Percentiles rank a stretch among this genome's conserved stretches.
phyloP scores from a whole-genome alignment of 2,888 invertebrate species.

The Xestia sexstrigata region DNA sequence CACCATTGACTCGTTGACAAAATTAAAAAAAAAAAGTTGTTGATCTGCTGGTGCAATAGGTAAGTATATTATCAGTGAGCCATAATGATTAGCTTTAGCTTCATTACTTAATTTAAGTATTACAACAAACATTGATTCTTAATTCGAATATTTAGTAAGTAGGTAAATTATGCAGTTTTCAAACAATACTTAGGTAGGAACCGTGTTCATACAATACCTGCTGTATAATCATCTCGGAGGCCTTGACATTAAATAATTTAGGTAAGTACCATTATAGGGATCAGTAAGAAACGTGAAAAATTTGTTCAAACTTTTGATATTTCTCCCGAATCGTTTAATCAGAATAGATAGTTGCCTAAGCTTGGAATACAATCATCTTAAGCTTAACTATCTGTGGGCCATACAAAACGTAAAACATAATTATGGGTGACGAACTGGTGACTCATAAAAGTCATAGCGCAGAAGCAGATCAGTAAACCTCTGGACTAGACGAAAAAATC shows the following conservation, averaged over 20 bases:
- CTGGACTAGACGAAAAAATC: neutral
- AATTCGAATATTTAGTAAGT: neutral
- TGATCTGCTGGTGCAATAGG: neutral
- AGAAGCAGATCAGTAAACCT: neutral
- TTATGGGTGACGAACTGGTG: neutral
- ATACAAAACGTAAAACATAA: neutral
- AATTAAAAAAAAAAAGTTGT: no score
- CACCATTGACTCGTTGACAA: neutral
- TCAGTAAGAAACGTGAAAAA: neutral
- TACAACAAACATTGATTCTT: neutral
- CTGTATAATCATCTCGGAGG: neutral
- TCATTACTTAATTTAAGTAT: neutral
- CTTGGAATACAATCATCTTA: neutral
- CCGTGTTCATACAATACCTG: neutral
- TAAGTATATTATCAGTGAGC: neutral
- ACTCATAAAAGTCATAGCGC: neutral
- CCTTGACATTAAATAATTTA: slow-evolving; percentile 1
- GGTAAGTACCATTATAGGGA: neutral
- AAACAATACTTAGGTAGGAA: neutral
- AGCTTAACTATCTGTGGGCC: neutral
- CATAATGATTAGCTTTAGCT: neutral
- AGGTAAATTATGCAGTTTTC: neutral
- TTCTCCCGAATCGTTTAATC: neutral
- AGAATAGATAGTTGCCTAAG: neutral
- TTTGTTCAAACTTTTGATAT: neutral